Evolutionary conservation across 2,797 vertebrate genomes (phyloP), one percentile per base, ranked within the genome.

Genomic region (Sebastes itinus): DNA sequence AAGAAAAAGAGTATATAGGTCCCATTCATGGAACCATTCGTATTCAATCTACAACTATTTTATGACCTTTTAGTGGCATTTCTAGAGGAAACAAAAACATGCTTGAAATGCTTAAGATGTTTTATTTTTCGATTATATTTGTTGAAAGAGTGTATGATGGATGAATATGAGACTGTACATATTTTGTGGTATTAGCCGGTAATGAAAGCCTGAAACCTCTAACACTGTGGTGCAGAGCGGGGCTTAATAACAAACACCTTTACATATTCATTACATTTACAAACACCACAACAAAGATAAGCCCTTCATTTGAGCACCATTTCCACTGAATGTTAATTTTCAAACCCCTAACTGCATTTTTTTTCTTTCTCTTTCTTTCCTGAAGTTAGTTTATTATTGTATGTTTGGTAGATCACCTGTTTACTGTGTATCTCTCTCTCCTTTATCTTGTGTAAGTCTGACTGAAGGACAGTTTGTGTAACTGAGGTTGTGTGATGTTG

Each of bases 251-350:
- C 16, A 73, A 77, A 72, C 38, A 55, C 22, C 2, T 62, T 60
- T 54, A 60, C 1, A 84, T 62, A 82, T 67, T 77, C 14, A 67
- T 74, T 32, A 70, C 60, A 72, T 75, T 72, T 12, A 59, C 46
- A 66, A 58, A 78, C 64, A 56, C n/a, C 3, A 55, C 27, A 75
- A 32, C 46, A 77, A 55, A 22, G 58, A 65, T n/a, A 67, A 49
- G 38, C 52, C 52, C 58, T 75, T 76, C 10, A 30, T 81, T 75
- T 38, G 52, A 27, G 52, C 56, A 58, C 63, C 4, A 20, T 56
- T 56, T 62, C 23, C 2, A 14, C 23, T 62, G 35, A 73, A 67
- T 67, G 14, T 38, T 73, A 33, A 66, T 70, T 66, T 59, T 5
- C 23, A 20, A 49, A 22, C 25, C 46, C n/a, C 2, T 6, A 12